Evolutionary conservation across 2,888 invertebrate species (phyloP), one percentile per base, ranked within the genome.

Genomic region (Tortricodes alternella): DNA sequence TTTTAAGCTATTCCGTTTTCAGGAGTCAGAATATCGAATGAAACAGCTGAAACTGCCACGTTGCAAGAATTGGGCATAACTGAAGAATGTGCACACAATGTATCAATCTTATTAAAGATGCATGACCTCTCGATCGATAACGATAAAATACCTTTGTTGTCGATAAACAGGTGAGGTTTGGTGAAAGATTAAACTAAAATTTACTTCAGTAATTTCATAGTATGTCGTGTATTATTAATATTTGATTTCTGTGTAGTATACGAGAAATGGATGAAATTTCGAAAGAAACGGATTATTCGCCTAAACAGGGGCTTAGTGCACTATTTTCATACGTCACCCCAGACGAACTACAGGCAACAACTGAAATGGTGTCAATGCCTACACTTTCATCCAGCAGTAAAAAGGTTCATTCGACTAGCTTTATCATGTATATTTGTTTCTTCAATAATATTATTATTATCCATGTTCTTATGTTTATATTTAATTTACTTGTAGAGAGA

Each of bases 261-360:
- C 53, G 43, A 16, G 58, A 63, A 7, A 52, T 71, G 8, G 65
- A 70, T 37, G 46, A 61, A 1, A 62, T 53, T 1, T 41, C 62
- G 13, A 44, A 19, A 3, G 65, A 60, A 19, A 27, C 38, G 5
- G 53, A 51, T 4, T 65, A 62, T 19, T 58, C 71, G 48, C 61
- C 71, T 11, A 51, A 55, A 11, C 64, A 52, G 23, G 84, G 81
- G 0, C 59, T 84, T 9, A 57, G 60, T 0, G 70, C 66, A 5
- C 78, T 82, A 39, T 75, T 76, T 56, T 67, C 71, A 0, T 60
- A 74, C 15, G 66, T 78, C 3, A 78, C 78, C 9, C 53, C 69
- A 0, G 84, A 85, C 15, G 85, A 86, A 59, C 66, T 86, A 2
- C 58, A 70, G 5, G 79, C 77, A 1, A 77, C 80, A 0, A 67